These are phyloP conservation scores for Byasa hedistus DNA, from an alignment of 2,888 invertebrate species.

Conservation along the genomic window DNA sequence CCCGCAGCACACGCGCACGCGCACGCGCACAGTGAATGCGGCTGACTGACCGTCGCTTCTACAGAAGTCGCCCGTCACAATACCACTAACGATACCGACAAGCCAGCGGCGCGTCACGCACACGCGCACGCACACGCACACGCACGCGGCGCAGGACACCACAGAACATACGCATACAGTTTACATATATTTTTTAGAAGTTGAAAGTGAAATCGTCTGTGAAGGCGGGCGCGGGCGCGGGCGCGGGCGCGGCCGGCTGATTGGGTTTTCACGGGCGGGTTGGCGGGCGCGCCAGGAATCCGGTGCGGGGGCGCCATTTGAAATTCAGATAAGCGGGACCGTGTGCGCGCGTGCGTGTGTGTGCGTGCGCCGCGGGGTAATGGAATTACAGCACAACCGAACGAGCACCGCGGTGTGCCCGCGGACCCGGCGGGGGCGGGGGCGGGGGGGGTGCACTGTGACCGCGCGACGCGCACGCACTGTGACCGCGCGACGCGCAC, in stretches of 20 bases:
- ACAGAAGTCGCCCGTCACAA: too few species aligned
- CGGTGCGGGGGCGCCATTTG: constrained; percentile 53
- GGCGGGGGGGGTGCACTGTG: too few species aligned
- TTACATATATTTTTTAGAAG: constrained; percentile 37
- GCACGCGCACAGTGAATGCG: background rate
- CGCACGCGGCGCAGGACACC: background rate
- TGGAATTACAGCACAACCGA: too few species aligned
- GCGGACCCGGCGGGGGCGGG: background rate
- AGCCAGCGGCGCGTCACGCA: too few species aligned
- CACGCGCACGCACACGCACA: too few species aligned
- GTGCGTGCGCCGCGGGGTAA: constrained; percentile 31
- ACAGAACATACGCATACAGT: constrained; percentile 32
- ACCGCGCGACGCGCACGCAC: too few species aligned
- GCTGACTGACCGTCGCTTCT: background rate
- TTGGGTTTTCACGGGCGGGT: constrained; percentile 68
- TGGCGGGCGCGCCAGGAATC: constrained; percentile 67
- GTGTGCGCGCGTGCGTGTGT: constrained; percentile 39
- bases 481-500: too few species aligned
- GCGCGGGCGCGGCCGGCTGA: constrained; percentile 62
- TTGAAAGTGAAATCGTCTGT: constrained; percentile 60
- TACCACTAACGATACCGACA: too few species aligned
- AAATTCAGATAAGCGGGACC: constrained; percentile 77
- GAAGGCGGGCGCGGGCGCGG: constrained; percentile 60
- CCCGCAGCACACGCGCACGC: background rate
- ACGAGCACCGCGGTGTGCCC: background rate